Conservation (phyloP, 2,888 invertebrate species). For the Thelaira solivaga region DNA sequence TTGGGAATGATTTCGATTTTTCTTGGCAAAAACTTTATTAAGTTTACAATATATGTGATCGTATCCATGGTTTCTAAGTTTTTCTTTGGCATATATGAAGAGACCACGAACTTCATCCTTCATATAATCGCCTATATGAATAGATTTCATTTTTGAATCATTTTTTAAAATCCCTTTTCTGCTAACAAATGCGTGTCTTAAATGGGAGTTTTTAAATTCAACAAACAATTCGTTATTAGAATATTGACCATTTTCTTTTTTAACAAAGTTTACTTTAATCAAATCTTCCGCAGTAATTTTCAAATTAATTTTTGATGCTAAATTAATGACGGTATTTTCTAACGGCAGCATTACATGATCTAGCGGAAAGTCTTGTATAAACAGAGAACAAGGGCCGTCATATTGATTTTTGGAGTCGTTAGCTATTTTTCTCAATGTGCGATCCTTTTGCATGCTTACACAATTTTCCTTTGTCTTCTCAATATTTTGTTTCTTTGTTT, state of each 20-base stretch:
- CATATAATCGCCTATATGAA: slow-evolving; percentile 5
- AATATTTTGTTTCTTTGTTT: not conserved
- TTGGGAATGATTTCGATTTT: not conserved
- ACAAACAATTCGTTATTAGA: slow-evolving; percentile 16
- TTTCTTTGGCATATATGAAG: slow-evolving; percentile 40
- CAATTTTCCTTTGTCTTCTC: not conserved
- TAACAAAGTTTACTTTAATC: not conserved
- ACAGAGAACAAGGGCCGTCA: not conserved
- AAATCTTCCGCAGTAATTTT: not conserved
- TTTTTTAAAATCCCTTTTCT: slow-evolving; percentile 11
- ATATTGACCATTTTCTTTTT: not conserved
- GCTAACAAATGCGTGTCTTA: slow-evolving; percentile 40
- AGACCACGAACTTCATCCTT: not conserved
- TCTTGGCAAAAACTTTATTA: slow-evolving; percentile 42
- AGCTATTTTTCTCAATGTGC: not conserved
- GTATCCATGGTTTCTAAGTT: slow-evolving; percentile 32
- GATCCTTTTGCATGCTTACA: not conserved
- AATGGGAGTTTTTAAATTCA: slow-evolving; percentile 24
- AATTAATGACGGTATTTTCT: slow-evolving; percentile 2
- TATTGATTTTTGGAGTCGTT: too few species aligned
- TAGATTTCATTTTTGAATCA: not conserved
- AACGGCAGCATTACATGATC: not conserved
- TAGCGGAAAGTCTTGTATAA: slow-evolving; percentile 6
- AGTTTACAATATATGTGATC: slow-evolving; percentile 29
- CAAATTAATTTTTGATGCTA: slow-evolving; percentile 27